Evolutionary conservation across 1,140 invertebrate species (phyloP).

Genomic region (Drosophila navojoa): DNA sequence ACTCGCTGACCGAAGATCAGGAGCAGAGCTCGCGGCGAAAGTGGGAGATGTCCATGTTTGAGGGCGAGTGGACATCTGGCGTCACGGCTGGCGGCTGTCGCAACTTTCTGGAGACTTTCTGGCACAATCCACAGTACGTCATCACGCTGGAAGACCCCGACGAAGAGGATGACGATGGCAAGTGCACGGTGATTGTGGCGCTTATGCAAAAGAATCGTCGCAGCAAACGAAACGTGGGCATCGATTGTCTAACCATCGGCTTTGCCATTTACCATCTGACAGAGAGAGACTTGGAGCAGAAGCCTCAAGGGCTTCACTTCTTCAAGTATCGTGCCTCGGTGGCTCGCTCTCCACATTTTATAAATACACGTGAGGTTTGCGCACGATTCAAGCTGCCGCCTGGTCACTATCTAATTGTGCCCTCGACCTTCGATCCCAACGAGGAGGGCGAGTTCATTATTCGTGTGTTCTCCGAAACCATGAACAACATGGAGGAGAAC

Average conservation of each 20-base stretch:
- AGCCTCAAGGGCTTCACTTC: conserved; percentile 94
- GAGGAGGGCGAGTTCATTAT: conserved; percentile 98
- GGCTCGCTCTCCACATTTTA: conserved; percentile 96
- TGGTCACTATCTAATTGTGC: conserved; percentile 97
- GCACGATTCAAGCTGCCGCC: conserved; percentile 93
- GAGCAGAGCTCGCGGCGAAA: conserved; percentile 89
- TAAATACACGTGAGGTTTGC: conserved; percentile 96
- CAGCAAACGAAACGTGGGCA: conserved; percentile 93
- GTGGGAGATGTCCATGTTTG: conserved; percentile 97
- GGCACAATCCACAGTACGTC: conserved; percentile 97
- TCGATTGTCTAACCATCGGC: conserved; percentile 97
- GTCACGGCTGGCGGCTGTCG: conserved; percentile 98
- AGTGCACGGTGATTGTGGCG: conserved; percentile 97
- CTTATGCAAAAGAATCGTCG: conserved; percentile 97
- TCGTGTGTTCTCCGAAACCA: conserved; percentile 97
- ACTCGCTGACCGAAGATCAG: conserved; percentile 92
- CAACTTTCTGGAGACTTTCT: conserved; percentile 98
- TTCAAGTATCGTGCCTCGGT: conserved; percentile 98
- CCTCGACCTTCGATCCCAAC: conserved; percentile 98
- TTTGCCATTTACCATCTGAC: conserved; percentile 97
- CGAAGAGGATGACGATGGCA: conserved; percentile 95
- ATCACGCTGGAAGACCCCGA: conserved; percentile 95
- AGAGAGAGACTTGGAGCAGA: conserved; percentile 90
- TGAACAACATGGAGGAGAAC: conserved; percentile 94
- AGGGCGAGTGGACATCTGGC: conserved; percentile 94